Percentiles rank a stretch among this genome's conserved stretches.
These are phyloP conservation scores for Dusona sp. DNA, from an alignment of 2,888 invertebrate species.

Conservation along the genomic window DNA sequence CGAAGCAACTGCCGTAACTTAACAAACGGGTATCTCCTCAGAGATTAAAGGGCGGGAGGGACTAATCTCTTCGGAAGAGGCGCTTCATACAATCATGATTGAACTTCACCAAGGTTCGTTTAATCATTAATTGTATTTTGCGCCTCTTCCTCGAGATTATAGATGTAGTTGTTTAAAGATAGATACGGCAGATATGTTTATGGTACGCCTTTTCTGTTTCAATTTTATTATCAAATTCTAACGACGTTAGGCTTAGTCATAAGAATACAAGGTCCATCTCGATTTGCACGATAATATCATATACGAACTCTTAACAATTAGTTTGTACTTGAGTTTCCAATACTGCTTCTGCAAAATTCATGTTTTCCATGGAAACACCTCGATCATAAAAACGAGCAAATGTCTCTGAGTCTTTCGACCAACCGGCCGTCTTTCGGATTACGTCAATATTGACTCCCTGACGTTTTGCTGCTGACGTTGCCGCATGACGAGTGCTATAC, in stretches of 20 bases:
- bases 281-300: background rate
- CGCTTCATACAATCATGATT: too few relatives aligned
- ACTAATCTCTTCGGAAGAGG: too few relatives aligned
- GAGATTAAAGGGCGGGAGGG: too few relatives aligned
- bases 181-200: conserved; percentile 40
- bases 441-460: conserved; percentile 49
- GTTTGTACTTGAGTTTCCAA: background rate
- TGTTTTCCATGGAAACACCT: background rate
- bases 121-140: too few relatives aligned
- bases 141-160: conserved; percentile 65
- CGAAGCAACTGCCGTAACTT: too few relatives aligned
- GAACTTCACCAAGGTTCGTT: too few relatives aligned
- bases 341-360: conserved; percentile 34
- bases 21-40: too few relatives aligned
- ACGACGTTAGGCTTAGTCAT: background rate
- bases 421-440: conserved; percentile 37
- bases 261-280: background rate
- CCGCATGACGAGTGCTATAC: conserved; percentile 41
- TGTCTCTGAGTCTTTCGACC: conserved; percentile 44
- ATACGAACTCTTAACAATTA: background rate
- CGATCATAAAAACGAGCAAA: conserved; percentile 49
- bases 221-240: background rate
- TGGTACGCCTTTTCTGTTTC: conserved; percentile 14
- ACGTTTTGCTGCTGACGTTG: conserved; percentile 39
- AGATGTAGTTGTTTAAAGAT: conserved; percentile 48